phyloP scores from a whole-genome alignment of 2,113 vertebrate genomes.

The Pongo pygmaeus region DNA sequence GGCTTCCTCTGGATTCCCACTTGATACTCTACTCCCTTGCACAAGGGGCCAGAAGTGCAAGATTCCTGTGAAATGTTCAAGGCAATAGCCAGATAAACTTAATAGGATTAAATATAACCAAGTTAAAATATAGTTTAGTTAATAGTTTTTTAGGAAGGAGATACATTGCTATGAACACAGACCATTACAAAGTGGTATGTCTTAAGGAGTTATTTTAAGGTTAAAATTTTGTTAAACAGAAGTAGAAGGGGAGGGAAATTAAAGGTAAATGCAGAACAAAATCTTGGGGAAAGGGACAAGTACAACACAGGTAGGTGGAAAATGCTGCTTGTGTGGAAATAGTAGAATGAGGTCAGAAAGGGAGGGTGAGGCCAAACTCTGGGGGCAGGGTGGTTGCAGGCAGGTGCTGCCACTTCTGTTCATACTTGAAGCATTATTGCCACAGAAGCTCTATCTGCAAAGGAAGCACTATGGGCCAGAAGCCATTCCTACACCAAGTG shows the following conservation, averaged over 20 bases:
- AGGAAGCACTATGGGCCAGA: background rate
- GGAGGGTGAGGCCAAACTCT: background rate
- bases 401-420: background rate
- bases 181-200: slow-evolving; percentile 12
- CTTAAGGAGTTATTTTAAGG: slow-evolving; percentile 9
- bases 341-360: background rate
- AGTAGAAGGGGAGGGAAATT: slow-evolving; percentile 1
- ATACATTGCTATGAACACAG: background rate
- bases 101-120: slow-evolving; percentile 22
- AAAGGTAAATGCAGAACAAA: background rate
- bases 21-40: background rate
- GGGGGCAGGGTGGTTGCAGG: background rate
- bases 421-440: background rate
- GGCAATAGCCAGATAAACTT: background rate
- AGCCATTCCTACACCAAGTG: background rate
- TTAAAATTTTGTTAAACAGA: background rate
- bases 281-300: background rate
- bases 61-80: background rate
- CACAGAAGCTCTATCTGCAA: background rate
- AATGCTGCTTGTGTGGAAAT: background rate
- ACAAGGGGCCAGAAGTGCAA: background rate
- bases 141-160: slow-evolving; percentile 39
- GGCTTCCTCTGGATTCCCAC: background rate
- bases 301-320: background rate
- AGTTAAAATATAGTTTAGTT: slow-evolving; percentile 20